Evolutionary conservation across 2,113 vertebrate species (phyloP), one percentile per base, ranked within the genome.

Genomic region (Athene cunicularia): DNA sequence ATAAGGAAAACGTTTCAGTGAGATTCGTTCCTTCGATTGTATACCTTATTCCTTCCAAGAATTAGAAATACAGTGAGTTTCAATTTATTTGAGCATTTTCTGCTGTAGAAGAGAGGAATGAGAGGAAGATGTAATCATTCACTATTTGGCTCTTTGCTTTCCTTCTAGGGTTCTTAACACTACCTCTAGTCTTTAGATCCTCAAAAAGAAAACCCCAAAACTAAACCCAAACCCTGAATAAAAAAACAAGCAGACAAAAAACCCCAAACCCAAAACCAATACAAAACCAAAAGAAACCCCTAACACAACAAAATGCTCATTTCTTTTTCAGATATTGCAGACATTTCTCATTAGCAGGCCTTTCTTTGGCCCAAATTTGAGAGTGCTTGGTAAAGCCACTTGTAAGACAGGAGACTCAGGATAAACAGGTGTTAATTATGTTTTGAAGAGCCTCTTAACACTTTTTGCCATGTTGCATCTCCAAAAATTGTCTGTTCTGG

Each of bases 351-450:
- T 93, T 60, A 94, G 73, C n/a, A 75, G 82, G 84, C 22, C 37
- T 37, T 59, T 73, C 47, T 90, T 63, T 80, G 50, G 84, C 59
- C 59, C n/a, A 93, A 75, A 90, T 70, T 67, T 93, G n/a, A 80
- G 62, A 76, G 37, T 28, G n/a, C 33, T 71, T 89, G 39, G 50
- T 88, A 81, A 67, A 95, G 33, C 55, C 87, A 82, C 39, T 89
- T 89, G 23, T 82, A 91, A 96, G 28, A 89, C 66, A 89, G 0
- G 0, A 89, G 66, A 82, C 58, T 50, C 24, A 11, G 67, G 55
- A 96, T 81, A 90, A 95, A 96, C 12, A 96, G 94, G 95, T 95
- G 94, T 83, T 97, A 97, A 97, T 95, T 97, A 86, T 33, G 73
- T 96, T 94, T 86, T 94, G 58, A 95, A 95, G 86, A 95, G 32